A percentile compares a stretch with the other conserved stretches of the same genome.
Conservation (phyloP, 1,140 invertebrate genomes). For the Achatina immaculata region DNA sequence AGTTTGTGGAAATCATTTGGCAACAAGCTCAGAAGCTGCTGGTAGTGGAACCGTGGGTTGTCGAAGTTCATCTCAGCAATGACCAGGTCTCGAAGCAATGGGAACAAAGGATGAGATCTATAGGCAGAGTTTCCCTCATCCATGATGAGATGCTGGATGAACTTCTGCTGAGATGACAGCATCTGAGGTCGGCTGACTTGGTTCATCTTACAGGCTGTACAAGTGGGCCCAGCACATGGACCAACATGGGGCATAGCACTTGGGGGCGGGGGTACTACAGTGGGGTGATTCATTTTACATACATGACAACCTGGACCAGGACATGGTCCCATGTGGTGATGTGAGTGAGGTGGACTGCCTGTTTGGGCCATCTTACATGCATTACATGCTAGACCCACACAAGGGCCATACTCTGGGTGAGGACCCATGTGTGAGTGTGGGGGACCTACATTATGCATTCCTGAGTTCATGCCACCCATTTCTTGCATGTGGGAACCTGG, state of each 20-base stretch:
- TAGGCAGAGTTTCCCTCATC: constrained; percentile 67
- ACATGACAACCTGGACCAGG: constrained; percentile 9
- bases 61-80: constrained; percentile 71
- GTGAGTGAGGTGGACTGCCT: neutral
- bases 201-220: constrained; percentile 57
- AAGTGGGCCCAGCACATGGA: constrained; percentile 57
- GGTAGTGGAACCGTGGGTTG: constrained; percentile 66
- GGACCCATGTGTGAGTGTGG: constrained; percentile 14
- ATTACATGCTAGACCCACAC: constrained; percentile 30
- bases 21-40: constrained; percentile 66
- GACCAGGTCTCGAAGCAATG: constrained; percentile 68
- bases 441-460: constrained; percentile 19
- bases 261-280: constrained; percentile 18
- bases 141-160: constrained; percentile 68
- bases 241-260: constrained; percentile 1
- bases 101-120: constrained; percentile 68
- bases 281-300: constrained; percentile 24
- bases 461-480: neutral
- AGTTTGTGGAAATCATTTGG: constrained; percentile 67
- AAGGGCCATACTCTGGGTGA: constrained; percentile 38
- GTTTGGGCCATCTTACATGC: constrained; percentile 29
- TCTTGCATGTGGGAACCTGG: constrained; percentile 33
- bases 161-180: constrained; percentile 66
- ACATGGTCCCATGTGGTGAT: constrained; percentile 26
- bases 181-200: constrained; percentile 56